phyloP scores from a whole-genome alignment of 2,113 vertebrate genomes.

The Colistium nudipinnis region DNA sequence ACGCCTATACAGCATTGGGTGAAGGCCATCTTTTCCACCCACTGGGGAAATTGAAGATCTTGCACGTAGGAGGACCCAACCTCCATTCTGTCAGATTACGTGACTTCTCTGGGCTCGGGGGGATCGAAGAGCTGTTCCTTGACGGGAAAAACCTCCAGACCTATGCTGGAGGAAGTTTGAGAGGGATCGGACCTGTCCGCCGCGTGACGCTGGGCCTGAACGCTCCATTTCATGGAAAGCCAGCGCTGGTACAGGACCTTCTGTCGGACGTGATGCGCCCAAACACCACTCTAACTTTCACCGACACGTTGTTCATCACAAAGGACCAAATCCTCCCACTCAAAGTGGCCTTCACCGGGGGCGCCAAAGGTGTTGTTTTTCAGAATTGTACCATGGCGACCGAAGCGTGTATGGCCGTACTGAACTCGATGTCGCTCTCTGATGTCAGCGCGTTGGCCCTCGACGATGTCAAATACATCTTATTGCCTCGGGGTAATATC shows the following conservation, averaged over 20 bases:
- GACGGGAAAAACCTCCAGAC: conserved; percentile 62
- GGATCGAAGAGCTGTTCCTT: conserved; percentile 79
- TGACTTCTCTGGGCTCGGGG: conserved; percentile 79
- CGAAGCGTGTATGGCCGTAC: background rate
- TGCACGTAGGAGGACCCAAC: conserved; percentile 75
- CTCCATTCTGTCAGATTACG: conserved; percentile 65
- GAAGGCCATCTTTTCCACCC: conserved; percentile 73
- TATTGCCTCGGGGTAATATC: accelerated
- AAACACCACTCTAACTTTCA: conserved; percentile 74
- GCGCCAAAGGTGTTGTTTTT: conserved; percentile 63
- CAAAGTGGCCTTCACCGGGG: background rate
- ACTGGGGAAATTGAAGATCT: conserved; percentile 72
- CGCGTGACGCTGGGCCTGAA: conserved; percentile 67
- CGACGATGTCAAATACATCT: conserved; percentile 67
- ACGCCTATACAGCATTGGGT: conserved; percentile 79
- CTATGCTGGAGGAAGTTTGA: conserved; percentile 74
- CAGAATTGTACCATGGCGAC: conserved; percentile 65
- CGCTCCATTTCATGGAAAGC: background rate
- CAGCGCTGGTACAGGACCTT: conserved; percentile 41
- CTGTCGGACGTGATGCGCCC: conserved; percentile 73
- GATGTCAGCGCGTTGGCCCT: conserved; percentile 61
- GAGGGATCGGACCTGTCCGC: conserved; percentile 48
- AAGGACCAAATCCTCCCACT: conserved; percentile 13
- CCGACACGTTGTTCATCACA: conserved; percentile 6
- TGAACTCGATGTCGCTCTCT: background rate